Base-by-base conservation (phyloP, 2,113 vertebrate genomes). In the Paramisgurnus dabryanus region DNA sequence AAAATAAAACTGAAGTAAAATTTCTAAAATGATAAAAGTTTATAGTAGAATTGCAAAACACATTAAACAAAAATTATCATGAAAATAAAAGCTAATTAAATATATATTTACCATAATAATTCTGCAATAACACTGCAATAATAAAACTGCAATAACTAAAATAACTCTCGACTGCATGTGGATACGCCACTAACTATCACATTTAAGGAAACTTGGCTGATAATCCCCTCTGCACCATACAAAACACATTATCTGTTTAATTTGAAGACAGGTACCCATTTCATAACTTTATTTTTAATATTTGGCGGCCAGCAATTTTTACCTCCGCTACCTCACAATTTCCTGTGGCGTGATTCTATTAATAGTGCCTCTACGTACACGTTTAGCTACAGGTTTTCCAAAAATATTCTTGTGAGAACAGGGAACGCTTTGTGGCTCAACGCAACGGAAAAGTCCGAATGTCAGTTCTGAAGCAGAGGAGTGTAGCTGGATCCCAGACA, bases 381-480 rank as follows among this genome's bases (percentile, higher is more conserved):
- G 87, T 91, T 91, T 91, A 92, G 89, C 90, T 89, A 71, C 86
- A 74, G 85, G 85, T 83, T 71, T 86, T 84, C 91, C 89, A 88
- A 92, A 93, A 93, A 93, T 92, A 93, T 83, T 79, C 84, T 84
- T 85, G 86, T 88, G 89, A 87, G 89, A 93, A 93, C 92, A 92
- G 89, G 86, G 89, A 87, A 85, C 47, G n/a, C 43, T 84, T 81
- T 77, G 86, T 81, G 87, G 89, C 89, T 88, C 89, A 90, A 79
- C 85, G 87, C 86, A 92, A 89, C 85, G 89, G 87, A 91, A 90
- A 89, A 83, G 82, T 73, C 89, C 79, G 86, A 83, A 85, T 34
- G 69, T n/a, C 8, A 55, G 79, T 60, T 34, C 27, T 34, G 27
- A 34, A 34, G 27, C 27, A 63, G 47, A 60, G 76, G 41, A 63